A percentile compares a stretch with the other conserved stretches of the same genome.
These are phyloP conservation scores for Misgurnus mizolepis DNA, from an alignment of 2,113 vertebrate genomes.

Conservation along the genomic window DNA sequence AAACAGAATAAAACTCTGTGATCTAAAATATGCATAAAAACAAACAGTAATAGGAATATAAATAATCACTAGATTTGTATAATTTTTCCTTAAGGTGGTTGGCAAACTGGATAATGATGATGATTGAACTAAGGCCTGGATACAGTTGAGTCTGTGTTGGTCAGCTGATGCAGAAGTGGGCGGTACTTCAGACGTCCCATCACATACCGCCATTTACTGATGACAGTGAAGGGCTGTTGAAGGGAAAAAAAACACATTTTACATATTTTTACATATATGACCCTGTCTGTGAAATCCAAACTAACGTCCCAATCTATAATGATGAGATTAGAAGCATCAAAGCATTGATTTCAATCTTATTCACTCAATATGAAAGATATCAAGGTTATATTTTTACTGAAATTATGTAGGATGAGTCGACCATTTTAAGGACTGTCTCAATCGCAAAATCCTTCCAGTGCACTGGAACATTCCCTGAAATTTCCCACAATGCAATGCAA, in stretches of 20 bases:
- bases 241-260: not conserved
- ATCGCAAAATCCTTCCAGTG: no score
- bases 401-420: no score
- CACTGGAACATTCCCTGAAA: no score
- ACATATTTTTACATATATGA: not conserved
- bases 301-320: no score
- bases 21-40: constrained; percentile 36
- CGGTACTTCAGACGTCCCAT: constrained; percentile 40
- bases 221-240: constrained; percentile 64
- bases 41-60: constrained; percentile 44
- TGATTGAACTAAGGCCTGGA: constrained; percentile 34
- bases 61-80: constrained; percentile 34
- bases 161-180: constrained; percentile 11
- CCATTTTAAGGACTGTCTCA: no score
- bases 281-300: no score
- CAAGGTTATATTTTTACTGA: no score
- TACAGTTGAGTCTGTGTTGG: not conserved
- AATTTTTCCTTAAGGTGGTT: constrained; percentile 1
- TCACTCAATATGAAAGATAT: no score
- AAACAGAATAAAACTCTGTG: constrained; percentile 39
- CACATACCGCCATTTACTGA: constrained; percentile 70
- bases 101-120: not conserved
- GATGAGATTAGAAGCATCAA: no score
- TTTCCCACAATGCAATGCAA: no score
- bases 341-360: no score